A percentile compares a stretch with the other conserved stretches of the same genome.
These are phyloP conservation scores for Macrobrachium nipponense DNA, from an alignment of 1,140 invertebrate species.

Conservation along the genomic window DNA sequence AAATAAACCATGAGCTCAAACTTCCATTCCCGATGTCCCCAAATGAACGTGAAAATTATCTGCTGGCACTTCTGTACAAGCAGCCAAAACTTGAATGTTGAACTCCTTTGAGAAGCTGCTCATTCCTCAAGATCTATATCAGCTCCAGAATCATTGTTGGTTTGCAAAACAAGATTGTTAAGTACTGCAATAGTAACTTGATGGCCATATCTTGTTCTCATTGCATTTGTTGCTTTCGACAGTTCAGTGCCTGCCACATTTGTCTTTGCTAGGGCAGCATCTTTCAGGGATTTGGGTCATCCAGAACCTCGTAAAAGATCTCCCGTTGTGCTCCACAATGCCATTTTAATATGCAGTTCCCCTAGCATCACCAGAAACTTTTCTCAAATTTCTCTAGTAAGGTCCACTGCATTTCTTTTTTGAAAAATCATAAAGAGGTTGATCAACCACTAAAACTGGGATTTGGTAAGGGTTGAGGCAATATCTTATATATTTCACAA, in stretches of 20 bases:
- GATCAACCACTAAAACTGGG: too few relatives aligned
- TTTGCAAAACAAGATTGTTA: slow-evolving; percentile 36
- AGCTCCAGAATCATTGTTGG: slow-evolving; percentile 22
- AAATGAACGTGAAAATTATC: slow-evolving; percentile 32
- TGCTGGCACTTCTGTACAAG: slow-evolving; percentile 28
- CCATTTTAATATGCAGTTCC: slow-evolving; percentile 64
- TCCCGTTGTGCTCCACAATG: slow-evolving; percentile 63
- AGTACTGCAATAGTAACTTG: slow-evolving; percentile 43
- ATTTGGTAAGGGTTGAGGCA: too few relatives aligned
- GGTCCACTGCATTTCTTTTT: slow-evolving; percentile 65
- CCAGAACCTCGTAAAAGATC: slow-evolving; percentile 62
- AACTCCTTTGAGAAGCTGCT: not conserved
- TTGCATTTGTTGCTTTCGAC: slow-evolving; percentile 41
- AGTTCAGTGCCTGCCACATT: slow-evolving; percentile 62
- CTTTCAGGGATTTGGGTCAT: slow-evolving; percentile 61
- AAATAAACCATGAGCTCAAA: too few relatives aligned
- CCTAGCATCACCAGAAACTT: slow-evolving; percentile 65
- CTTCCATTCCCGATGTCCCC: too few relatives aligned
- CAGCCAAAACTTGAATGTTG: slow-evolving; percentile 8
- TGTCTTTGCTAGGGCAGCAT: slow-evolving; percentile 52
- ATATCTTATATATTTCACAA: too few relatives aligned
- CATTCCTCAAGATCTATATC: not conserved
- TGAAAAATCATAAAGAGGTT: not conserved
- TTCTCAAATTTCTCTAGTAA: slow-evolving; percentile 62
- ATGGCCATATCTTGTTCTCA: slow-evolving; percentile 60